phyloP scores from a whole-genome alignment of 2,888 invertebrate species.

The Yponomeuta plumbellus region DNA sequence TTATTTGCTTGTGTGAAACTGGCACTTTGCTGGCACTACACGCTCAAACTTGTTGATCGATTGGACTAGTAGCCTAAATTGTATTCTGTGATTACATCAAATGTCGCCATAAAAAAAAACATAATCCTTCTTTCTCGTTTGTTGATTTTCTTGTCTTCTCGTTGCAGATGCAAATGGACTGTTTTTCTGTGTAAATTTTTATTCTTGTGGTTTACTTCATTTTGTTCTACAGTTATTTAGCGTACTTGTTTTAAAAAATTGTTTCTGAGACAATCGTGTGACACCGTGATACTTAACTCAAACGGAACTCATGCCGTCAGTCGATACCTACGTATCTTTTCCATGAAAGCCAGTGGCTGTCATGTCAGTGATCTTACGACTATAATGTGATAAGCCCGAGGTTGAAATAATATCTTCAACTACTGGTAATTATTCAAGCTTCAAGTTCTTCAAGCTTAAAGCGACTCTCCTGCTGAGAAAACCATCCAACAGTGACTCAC shows the following conservation, averaged over 20 bases:
- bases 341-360: not conserved
- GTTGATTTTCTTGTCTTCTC: slow-evolving; percentile 1
- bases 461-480: not conserved
- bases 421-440: not conserved
- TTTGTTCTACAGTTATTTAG: not conserved
- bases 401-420: not conserved
- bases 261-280: not conserved
- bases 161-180: not conserved
- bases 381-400: not conserved
- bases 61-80: too few species aligned
- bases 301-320: not conserved
- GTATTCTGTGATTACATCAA: too few species aligned
- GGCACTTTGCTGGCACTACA: too few species aligned
- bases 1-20: too few species aligned
- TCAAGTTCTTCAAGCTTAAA: not conserved
- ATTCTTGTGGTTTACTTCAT: not conserved
- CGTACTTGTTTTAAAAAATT: not conserved
- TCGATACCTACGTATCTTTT: not conserved
- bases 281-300: not conserved
- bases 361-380: not conserved
- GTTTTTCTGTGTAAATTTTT: not conserved
- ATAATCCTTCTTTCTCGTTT: not conserved
- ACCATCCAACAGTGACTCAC: not conserved
- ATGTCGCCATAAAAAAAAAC: not conserved
- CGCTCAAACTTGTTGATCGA: too few species aligned